Evolutionary conservation across 2,113 vertebrate species (phyloP), one percentile per base, ranked within the genome.

Genomic region (Erythrocercus mccallii): DNA sequence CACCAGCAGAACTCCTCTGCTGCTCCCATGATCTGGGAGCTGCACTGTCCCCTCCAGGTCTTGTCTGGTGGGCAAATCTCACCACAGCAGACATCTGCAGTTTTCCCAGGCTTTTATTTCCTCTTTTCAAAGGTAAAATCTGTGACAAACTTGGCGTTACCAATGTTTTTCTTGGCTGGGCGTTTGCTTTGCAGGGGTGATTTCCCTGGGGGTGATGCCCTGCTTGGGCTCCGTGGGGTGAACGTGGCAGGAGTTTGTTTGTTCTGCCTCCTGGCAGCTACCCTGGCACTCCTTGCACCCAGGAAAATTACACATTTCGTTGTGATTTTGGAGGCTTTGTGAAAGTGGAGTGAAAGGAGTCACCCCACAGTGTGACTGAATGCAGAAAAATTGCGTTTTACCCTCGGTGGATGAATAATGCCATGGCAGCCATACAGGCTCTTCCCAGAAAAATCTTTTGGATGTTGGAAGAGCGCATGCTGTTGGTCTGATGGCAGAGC

Each of bases 111-210:
- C 51, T 6, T 1, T 74, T 78, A 10, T 71, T 62, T 45, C 47
- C 44, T 54, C 54, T 2, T 64, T 50, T 40, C 10, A 50, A 17
- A 81, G 91, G 92, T 83, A 62, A 58, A 95, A 95, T 9, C 58
- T 31, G 42, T 0, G 3, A 5, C 56, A 21, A 58, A 37, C 10
- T 24, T 9, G 16, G 62, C 0, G 0, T 35, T 60, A 3, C 0
- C 18, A 37, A 16, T 74, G 12, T 31, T 88, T 85, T 53, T 10
- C 8, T 5, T 27, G 85, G 90, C 56, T n/a, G 54, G n/a, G n/a
- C n/a, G n/a, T 58, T 45, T 2, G 53, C 40, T 76, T 19, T 77
- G 62, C 53, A 3, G 42, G 4, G 18, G 5, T 12, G 28, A n/a
- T 84, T 92, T 73, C 61, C 31, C 45, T 12, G 42, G 3, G 51